phyloP scores from a whole-genome alignment of 2,797 vertebrate species.

The Manis pentadactyla region DNA sequence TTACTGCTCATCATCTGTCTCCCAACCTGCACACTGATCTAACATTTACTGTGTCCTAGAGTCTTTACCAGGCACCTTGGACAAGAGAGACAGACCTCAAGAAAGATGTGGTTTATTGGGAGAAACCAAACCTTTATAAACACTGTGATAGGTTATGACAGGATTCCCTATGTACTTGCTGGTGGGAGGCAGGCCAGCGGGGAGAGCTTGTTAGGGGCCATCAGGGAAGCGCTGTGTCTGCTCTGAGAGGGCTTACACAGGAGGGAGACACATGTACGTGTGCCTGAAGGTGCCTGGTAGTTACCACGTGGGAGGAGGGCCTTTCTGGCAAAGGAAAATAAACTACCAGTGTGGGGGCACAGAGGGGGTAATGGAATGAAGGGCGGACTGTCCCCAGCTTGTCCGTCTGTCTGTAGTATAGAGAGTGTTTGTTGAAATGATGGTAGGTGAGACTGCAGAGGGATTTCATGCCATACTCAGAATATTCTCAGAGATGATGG shows the following conservation, averaged over 20 bases:
- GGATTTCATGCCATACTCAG: not conserved
- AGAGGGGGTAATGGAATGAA: not conserved
- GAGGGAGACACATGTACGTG: too few species aligned
- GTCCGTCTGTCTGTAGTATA: too few species aligned
- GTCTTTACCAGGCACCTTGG: not conserved
- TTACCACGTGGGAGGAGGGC: not conserved
- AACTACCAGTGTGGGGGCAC: not conserved
- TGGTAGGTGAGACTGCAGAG: not conserved
- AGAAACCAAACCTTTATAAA: not conserved
- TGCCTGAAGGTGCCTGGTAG: not conserved
- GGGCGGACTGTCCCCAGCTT: not conserved
- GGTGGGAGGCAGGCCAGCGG: not conserved
- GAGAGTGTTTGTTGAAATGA: not conserved
- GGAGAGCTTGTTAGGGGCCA: too few species aligned
- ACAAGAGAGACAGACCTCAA: not conserved
- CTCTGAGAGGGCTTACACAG: not conserved
- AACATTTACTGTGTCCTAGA: not conserved
- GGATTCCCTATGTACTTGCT: not conserved
- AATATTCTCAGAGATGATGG: not conserved
- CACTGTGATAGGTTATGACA: not conserved
- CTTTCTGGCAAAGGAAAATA: not conserved
- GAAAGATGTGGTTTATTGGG: not conserved
- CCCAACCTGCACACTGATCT: not conserved
- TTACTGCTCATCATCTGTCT: too few species aligned
- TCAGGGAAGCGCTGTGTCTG: not conserved